Conservation (phyloP, 2,113 vertebrate species). For the Acrocephalus kingi region DNA sequence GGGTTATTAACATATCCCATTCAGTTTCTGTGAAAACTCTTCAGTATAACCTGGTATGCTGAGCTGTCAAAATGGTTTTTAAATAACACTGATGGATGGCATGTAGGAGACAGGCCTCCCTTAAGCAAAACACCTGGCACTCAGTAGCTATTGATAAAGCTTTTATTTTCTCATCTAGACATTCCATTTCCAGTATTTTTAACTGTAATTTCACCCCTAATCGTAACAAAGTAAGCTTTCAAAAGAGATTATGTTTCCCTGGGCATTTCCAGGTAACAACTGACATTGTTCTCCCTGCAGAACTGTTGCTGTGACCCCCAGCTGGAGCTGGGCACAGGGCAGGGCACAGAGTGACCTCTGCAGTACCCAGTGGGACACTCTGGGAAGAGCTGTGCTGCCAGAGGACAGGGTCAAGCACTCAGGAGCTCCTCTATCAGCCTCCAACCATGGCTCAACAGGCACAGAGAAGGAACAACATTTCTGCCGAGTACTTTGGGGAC, state of each 20-base stretch:
- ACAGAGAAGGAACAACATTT: rapidly evolving
- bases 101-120: not conserved
- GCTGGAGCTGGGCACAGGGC: not conserved
- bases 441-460: too few species aligned
- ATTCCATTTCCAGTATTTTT: not conserved
- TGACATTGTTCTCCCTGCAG: rapidly evolving
- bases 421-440: not conserved
- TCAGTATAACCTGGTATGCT: not conserved
- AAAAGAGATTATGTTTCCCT: not conserved
- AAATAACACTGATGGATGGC: not conserved
- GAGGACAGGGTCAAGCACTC: rapidly evolving
- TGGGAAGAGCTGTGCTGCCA: not conserved
- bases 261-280: not conserved
- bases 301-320: not conserved
- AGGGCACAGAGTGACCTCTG: not conserved
- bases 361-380: not conserved
- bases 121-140: not conserved
- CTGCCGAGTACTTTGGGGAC: not conserved
- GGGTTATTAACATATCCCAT: not conserved
- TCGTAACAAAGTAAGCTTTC: not conserved
- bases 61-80: not conserved
- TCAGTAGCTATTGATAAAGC: not conserved
- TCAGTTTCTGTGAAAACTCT: not conserved
- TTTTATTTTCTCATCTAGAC: not conserved
- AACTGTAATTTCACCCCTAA: not conserved